Evolutionary conservation across 2,888 invertebrate genomes (phyloP), one percentile per base, ranked within the genome.

Genomic region (Phengaris arion): DNA sequence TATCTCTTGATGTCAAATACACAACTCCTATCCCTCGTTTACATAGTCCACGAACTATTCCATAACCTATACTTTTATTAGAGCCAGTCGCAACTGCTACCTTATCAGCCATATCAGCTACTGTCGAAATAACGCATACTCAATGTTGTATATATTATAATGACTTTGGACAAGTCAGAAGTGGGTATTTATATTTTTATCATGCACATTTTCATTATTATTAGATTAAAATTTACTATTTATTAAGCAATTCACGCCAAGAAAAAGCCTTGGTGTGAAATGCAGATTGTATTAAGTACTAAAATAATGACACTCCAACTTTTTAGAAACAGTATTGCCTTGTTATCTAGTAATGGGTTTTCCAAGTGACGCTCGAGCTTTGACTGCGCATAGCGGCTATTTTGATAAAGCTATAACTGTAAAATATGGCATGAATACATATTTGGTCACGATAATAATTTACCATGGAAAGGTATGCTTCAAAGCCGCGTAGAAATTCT

Each of bases 41-140:
- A 79, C 95, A 95, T 10, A 96, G 84, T 8, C 93, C 94, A 84
- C 94, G 94, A 0, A 95, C 95, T 76, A 95, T 95, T 0, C 90
- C 94, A 82, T 89, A 95, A 9, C 96, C 96, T 78, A 96, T 95
- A 0, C 96, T 96, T 86, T 95, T 95, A 83, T 96, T 96, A 8
- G 93, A 87, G 46, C 96, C 96, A n/a, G 96, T 95, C 6, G 96
- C 95, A 5, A 85, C 79, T 35, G 86, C 85, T 6, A 86, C 81
- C 81, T 85, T 86, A 35, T 76, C 75, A n/a, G 79, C 75, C 85
- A 85, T 86, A 48, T 72, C 10, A 54, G 12, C 54, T 9, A 22
- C 9, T 59, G 15, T 10, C 59, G 9, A 59, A 59, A 15, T 15
- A 3, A 5, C 2, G 9, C 8, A 10, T 9, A 59, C 59, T 22